These are phyloP conservation scores for Aphodius granarius DNA, from an alignment of 2,888 invertebrate genomes.

Conservation along the genomic window DNA sequence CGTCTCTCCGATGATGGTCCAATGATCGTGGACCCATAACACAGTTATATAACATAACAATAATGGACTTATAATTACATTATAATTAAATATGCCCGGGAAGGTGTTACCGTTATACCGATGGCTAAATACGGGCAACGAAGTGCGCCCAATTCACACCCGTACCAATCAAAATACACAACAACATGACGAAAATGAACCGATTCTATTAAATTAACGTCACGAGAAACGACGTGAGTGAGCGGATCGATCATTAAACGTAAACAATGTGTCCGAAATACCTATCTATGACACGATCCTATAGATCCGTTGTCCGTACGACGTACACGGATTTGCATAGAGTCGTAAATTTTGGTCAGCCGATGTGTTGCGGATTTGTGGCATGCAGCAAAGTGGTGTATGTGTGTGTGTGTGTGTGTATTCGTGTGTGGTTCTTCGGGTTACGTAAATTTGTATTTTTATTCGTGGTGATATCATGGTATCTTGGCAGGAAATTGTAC, in stretches of 20 bases:
- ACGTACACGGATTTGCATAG: neutral
- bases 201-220: neutral
- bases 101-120: conserved; percentile 14
- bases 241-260: neutral
- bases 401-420: neutral
- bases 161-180: neutral
- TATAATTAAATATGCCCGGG: conserved; percentile 17
- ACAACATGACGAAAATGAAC: neutral
- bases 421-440: neutral
- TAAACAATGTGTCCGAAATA: neutral
- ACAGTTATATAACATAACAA: conserved; percentile 17
- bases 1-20: neutral
- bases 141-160: neutral
- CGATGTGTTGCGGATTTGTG: neutral
- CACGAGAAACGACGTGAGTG: neutral
- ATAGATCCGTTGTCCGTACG: neutral
- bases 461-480: neutral
- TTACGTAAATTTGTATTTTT: neutral
- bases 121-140: conserved; percentile 5
- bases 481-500: neutral
- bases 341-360: neutral
- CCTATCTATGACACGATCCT: neutral
- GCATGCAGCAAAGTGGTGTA: neutral
- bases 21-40: neutral
- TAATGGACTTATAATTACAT: conserved; percentile 15